Evolutionary conservation across 2,888 invertebrate species (phyloP).

Genomic region (Drosophila pegasa): DNA sequence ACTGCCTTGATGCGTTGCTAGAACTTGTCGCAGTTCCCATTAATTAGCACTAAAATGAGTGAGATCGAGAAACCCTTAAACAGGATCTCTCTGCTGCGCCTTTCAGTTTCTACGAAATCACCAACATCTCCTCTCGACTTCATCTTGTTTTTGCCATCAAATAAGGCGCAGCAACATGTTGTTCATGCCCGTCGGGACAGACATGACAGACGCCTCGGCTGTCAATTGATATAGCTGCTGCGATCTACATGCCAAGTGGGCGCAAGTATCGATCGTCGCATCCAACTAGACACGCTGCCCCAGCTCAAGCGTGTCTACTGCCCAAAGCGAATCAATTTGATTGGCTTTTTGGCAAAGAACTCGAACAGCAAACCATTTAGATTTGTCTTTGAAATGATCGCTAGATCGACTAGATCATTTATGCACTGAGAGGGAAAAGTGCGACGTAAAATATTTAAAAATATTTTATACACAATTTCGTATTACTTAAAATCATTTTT

Average conservation of each 20-base stretch:
- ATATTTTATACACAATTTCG: no score
- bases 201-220: conserved; percentile 66
- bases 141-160: conserved; percentile 42
- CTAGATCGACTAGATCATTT: neutral
- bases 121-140: conserved; percentile 49
- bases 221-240: conserved; percentile 58
- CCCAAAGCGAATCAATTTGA: conserved; percentile 34
- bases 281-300: conserved; percentile 3
- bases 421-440: neutral
- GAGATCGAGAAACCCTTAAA: conserved; percentile 35
- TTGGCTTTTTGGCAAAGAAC: conserved; percentile 27
- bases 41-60: conserved; percentile 74
- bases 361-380: conserved; percentile 9
- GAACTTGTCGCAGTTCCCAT: conserved; percentile 71
- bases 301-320: neutral
- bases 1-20: conserved; percentile 37
- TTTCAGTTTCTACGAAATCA: conserved; percentile 72
- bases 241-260: conserved; percentile 63
- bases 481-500: no score
- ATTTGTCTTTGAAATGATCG: conserved; percentile 27
- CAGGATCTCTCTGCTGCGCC: conserved; percentile 27
- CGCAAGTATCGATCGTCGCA: conserved; percentile 17
- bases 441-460: neutral
- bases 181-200: conserved; percentile 73
- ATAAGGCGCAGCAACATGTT: conserved; percentile 71